A percentile compares a stretch with the other conserved stretches of the same genome.
phyloP scores from a whole-genome alignment of 2,797 vertebrate species.

The Phrynocephalus forsythii region DNA sequence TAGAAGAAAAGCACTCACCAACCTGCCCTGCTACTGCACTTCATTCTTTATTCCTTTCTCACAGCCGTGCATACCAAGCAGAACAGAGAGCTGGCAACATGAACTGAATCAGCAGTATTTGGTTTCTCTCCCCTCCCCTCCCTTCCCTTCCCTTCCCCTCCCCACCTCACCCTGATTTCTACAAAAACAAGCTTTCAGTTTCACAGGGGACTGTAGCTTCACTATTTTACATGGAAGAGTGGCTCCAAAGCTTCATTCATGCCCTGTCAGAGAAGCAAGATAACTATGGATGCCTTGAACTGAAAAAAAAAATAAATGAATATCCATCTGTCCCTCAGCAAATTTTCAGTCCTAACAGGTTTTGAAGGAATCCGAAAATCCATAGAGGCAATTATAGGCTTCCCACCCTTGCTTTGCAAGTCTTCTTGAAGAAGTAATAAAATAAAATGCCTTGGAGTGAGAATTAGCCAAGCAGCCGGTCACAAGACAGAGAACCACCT shows the following conservation, averaged over 20 bases:
- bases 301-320: conserved; percentile 54
- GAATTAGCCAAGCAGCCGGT: conserved; percentile 17
- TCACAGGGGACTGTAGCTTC: conserved; percentile 60
- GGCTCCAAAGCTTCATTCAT: conserved; percentile 63
- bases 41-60: conserved; percentile 52
- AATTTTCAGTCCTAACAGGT: conserved; percentile 31
- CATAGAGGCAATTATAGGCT: neutral
- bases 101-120: conserved; percentile 68
- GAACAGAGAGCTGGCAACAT: conserved; percentile 63
- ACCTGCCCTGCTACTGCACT: conserved; percentile 41
- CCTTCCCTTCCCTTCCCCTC: conserved; percentile 45
- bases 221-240: conserved; percentile 67
- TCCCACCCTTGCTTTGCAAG: neutral
- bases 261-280: conserved; percentile 66
- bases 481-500: conserved; percentile 39
- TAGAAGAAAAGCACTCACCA: conserved; percentile 34
- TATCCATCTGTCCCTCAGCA: conserved; percentile 13
- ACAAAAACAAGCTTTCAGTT: conserved; percentile 72
- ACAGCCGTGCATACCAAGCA: conserved; percentile 41
- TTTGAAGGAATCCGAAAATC: conserved; percentile 23
- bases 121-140: conserved; percentile 51
- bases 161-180: conserved; percentile 41
- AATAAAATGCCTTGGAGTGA: conserved; percentile 11
- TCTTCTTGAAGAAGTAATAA: neutral
- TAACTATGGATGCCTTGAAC: conserved; percentile 59